Conservation (phyloP, 2,888 invertebrate species). For the Drosophila peninsularis region DNA sequence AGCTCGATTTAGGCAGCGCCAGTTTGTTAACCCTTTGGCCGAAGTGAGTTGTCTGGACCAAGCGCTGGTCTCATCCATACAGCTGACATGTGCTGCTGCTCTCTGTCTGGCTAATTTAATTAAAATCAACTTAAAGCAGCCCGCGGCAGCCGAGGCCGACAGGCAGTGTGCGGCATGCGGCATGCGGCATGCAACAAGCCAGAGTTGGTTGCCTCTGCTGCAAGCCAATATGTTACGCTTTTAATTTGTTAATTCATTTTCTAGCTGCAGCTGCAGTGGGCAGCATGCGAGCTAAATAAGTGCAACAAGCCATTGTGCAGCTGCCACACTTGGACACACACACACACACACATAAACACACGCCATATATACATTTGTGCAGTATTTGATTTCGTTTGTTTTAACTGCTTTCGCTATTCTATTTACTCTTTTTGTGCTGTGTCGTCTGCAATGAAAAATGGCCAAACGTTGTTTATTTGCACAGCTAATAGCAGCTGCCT, state of each 20-base stretch:
- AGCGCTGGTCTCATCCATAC: constrained; percentile 36
- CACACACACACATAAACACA: neutral
- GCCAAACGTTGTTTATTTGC: constrained; percentile 64
- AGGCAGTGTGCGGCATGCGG: constrained; percentile 16
- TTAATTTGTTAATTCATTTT: constrained; percentile 78
- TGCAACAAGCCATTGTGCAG: constrained; percentile 50
- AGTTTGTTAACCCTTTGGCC: constrained; percentile 8
- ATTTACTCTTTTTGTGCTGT: constrained; percentile 44
- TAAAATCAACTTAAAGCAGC: constrained; percentile 73
- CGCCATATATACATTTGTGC: constrained; percentile 41
- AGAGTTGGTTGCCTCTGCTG: constrained; percentile 35
- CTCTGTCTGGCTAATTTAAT: constrained; percentile 64
- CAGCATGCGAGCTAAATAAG: constrained; percentile 35
- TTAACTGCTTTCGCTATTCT: constrained; percentile 67
- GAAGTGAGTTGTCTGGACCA: constrained; percentile 17
- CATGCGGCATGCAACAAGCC: constrained; percentile 44
- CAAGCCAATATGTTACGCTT: constrained; percentile 73
- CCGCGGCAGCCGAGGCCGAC: constrained; percentile 30
- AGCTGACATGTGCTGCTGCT: constrained; percentile 54
- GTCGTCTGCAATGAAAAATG: constrained; percentile 62
- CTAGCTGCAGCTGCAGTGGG: constrained; percentile 36
- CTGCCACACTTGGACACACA: constrained; percentile 35
- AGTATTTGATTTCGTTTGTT: constrained; percentile 70
- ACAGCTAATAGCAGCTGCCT: constrained; percentile 55
- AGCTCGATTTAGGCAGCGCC: neutral